Percentiles rank a stretch among this genome's conserved stretches.
phyloP scores from a whole-genome alignment of 2,113 vertebrate genomes.

The Callospermophilus lateralis region DNA sequence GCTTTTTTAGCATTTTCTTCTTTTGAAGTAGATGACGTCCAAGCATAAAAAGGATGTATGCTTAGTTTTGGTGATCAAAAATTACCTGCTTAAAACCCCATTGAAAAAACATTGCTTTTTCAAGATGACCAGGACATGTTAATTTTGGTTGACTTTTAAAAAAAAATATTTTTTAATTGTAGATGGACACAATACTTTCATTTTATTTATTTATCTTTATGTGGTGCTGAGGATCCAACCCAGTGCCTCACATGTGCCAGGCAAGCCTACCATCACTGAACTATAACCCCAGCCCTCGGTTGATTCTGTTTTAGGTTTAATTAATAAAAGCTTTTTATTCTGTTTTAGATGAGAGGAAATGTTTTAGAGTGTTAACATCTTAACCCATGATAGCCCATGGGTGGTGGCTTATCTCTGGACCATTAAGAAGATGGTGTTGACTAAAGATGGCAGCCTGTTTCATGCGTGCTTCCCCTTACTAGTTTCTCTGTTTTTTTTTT shows the following conservation, averaged over 20 bases:
- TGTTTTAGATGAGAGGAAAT: slow-evolving; percentile 42
- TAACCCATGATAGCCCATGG: not conserved
- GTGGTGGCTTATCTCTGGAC: not conserved
- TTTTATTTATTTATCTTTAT: no score
- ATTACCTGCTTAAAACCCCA: slow-evolving; percentile 1
- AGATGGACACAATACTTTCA: no score
- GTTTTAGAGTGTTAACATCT: slow-evolving; percentile 22
- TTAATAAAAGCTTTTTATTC: slow-evolving; percentile 54
- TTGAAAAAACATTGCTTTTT: slow-evolving; percentile 11
- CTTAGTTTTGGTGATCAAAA: slow-evolving; percentile 52
- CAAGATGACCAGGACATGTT: slow-evolving; percentile 31
- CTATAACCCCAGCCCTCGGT: not conserved
- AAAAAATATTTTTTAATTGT: no score
- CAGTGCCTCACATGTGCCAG: no score
- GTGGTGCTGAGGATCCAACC: no score
- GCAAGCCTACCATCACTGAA: no score
- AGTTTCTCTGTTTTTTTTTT: not conserved
- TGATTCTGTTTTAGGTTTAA: not conserved
- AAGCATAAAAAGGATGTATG: not conserved
- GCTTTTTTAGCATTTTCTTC: slow-evolving; percentile 41
- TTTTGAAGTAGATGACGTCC: slow-evolving; percentile 48
- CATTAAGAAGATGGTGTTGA: slow-evolving; percentile 20
- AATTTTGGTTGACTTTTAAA: not conserved
- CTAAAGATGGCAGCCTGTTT: slow-evolving; percentile 52
- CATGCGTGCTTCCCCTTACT: not conserved